Evolutionary conservation across 2,113 vertebrate genomes (phyloP), one percentile per base, ranked within the genome.

Genomic region (Lycaon pictus): DNA sequence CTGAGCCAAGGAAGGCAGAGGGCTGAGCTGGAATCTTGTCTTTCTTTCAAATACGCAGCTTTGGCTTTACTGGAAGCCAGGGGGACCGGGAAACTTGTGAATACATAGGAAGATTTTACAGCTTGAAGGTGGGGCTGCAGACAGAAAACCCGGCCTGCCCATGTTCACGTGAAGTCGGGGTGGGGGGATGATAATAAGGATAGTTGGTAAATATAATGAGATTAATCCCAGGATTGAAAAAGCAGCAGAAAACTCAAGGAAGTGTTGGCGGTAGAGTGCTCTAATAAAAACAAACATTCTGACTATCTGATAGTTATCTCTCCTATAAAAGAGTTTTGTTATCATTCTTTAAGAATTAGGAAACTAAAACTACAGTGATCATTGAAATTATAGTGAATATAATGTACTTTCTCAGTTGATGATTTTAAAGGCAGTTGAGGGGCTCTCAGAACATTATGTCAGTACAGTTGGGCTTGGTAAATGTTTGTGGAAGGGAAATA

Each of bases 1-100:
- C 98, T 98, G 98, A 97, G 96, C 97, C 74, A 56, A 27, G 89
- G 77, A 51, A 98, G 94, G 67, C 80, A 10, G 90, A 65, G 0
- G 94, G 69, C 71, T 72, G 56, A 82, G 72, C 58, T 87, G 89
- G 85, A 80, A 93, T 92, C 91, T 37, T 89, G 67, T 97, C 88
- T 92, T 97, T 32, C 58, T 95, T 95, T 90, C 76, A 92, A 83
- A 96, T 29, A 88, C 2, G 3, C 92, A 95, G 96, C 69, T 96
- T 94, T 96, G 3, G 71, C 87, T 90, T 82, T 91, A 11, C 93
- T 94, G 89, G 85, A 84, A 85, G 88, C 91, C 23, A 48, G 8
- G 0, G 86, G 91, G 85, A 62, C 53, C 29, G 0, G 93, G 81
- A 84, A 97, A 95, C 55, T 77, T 88, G 94, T n/a, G 85, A 90